Base-by-base conservation (phyloP, 2,797 vertebrate species). In the Peromyscus attwateri region DNA sequence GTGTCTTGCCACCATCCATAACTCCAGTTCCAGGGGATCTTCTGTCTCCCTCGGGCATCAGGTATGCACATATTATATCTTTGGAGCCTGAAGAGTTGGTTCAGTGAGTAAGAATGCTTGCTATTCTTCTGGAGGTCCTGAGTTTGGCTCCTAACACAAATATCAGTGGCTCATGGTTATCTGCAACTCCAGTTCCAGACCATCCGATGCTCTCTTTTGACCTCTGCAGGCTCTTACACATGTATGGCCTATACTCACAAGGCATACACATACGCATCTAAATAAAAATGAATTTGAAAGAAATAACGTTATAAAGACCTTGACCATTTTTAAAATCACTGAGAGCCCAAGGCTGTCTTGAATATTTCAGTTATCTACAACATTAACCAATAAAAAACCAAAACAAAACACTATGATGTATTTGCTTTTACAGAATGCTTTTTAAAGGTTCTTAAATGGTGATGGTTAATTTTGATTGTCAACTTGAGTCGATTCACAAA, bases 321-420 rank as follows among this genome's bases (percentile, higher is more conserved):
- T 92, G 9, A 87, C 46, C 83, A 49, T 89, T 90, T 97, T 25
- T 93, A 90, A 97, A 87, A 87, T 62, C 77, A 91, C 3, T 29
- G 21, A 88, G 37, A 3, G 1, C 46, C 43, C 55, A 16, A 76
- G 21, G 1, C 13, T 25, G 19, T 73, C 40, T 25, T 77, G 43
- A 77, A 76, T 34, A 27, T 80, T 95, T 93, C 49, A 12, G 4
- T 88, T 66, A 88, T 31, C 31, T 49, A 76, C 49, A 84, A 16
- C 17, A 43, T 89, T 89, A 93, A 68, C 40, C 23, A 40, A 40
- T n/a, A 0, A 29, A 17, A 10, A 29, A 17, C 23, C 6, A 64
- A 64, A 46, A 6, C 3, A 19, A 83, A 84, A 49, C 3, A 57
- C 64, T 79, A 52, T 10, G 4, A 6, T 49, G 17, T 46, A 81